phyloP scores from a whole-genome alignment of 2,113 vertebrate genomes.

The Psittacara wagleri region DNA sequence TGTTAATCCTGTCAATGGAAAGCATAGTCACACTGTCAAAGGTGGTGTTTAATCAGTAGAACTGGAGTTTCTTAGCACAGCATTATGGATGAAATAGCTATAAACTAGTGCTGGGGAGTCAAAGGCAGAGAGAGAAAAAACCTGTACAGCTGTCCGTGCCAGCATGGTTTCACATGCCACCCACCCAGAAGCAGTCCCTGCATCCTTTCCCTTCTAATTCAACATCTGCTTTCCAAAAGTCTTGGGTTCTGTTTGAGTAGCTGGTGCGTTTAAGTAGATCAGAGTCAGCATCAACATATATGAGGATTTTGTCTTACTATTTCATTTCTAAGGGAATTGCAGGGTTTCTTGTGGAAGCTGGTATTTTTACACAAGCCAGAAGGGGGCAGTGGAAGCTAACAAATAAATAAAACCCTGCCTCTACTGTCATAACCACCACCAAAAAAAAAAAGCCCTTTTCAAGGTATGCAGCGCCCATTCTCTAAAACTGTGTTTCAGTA shows the following conservation, averaged over 20 bases:
- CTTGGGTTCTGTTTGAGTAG: background rate
- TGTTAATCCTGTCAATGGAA: background rate
- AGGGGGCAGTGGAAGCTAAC: constrained; percentile 48
- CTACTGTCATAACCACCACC: accelerated
- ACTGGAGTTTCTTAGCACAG: background rate
- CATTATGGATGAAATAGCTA: background rate
- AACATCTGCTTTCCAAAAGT: background rate
- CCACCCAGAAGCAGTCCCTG: background rate
- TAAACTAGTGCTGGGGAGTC: background rate
- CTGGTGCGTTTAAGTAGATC: background rate
- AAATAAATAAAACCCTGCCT: background rate
- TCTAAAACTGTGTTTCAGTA: background rate
- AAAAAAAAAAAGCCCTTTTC: background rate
- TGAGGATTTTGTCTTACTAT: accelerated
- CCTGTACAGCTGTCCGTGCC: accelerated
- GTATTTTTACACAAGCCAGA: background rate
- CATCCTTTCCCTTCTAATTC: background rate
- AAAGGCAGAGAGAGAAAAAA: accelerated
- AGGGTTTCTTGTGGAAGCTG: background rate
- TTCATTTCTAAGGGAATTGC: background rate
- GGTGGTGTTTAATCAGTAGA: background rate
- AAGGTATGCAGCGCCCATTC: background rate
- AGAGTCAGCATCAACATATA: background rate
- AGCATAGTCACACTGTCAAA: accelerated
- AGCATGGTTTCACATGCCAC: accelerated